A percentile compares a stretch with the other conserved stretches of the same genome.
Evolutionary conservation across 2,888 invertebrate species (phyloP).

Genomic region (Conus canariensis): DNA sequence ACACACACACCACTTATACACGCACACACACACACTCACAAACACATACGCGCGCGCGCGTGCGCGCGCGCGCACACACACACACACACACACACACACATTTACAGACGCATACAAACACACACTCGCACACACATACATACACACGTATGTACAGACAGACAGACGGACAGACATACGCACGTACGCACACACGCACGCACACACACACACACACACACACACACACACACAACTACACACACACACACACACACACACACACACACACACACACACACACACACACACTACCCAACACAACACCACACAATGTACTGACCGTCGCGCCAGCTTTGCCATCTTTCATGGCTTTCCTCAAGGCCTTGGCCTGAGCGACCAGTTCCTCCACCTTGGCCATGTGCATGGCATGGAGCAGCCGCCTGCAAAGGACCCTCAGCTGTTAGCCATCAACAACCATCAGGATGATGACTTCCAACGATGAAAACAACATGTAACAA

Average conservation of each 20-base stretch:
- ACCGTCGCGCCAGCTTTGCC: conserved; percentile 66
- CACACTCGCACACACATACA: neutral
- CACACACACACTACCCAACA: conserved; percentile 18
- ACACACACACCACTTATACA: neutral
- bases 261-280: conserved; percentile 29
- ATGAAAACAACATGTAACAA: neutral
- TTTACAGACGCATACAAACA: neutral
- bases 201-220: conserved; percentile 1
- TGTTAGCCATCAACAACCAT: no score
- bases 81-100: conserved; percentile 31
- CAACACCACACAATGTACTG: conserved; percentile 18
- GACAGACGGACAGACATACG: neutral
- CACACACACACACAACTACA: neutral
- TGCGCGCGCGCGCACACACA: conserved; percentile 1
- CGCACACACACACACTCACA: neutral
- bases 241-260: conserved; percentile 20
- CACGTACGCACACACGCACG: neutral
- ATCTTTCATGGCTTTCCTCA: conserved; percentile 71
- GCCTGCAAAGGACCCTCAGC: conserved; percentile 56
- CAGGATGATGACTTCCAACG: neutral
- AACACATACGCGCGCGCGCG: conserved; percentile 9
- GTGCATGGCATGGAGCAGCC: conserved; percentile 75
- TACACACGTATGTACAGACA: neutral
- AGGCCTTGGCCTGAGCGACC: conserved; percentile 71
- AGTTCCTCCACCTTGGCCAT: conserved; percentile 75